Evolutionary conservation across 2,888 invertebrate species (phyloP), one percentile per base, ranked within the genome.

Genomic region (Schrankia costaestrigalis): DNA sequence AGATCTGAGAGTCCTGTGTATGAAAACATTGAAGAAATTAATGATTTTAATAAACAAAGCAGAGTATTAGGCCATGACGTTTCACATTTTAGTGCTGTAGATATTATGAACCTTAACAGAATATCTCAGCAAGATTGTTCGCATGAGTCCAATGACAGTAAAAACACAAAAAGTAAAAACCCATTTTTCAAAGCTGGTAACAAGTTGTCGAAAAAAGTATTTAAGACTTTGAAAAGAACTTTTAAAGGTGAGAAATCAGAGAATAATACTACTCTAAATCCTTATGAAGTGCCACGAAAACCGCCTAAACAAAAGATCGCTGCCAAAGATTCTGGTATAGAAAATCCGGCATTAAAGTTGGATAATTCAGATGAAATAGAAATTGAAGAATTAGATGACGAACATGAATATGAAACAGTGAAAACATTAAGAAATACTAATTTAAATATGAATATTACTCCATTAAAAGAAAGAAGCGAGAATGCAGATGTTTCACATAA

Each of bases 291-390:
- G 0, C 78, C 87, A 0, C 45, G 89, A 3, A 86, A 87, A 51
- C 48, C 53, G 0, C 63, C 76, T 0, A 85, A 85, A 48, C 67
- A 57, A 2, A 83, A 78, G 52, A 41, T 48, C 1, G 54, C 56
- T 2, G 49, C 62, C 0, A 79, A 75, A 53, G 80, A 78, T n/a
- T 54, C 77, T 0, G 87, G 88, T 0, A 84, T 89, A 8, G 85
- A 85, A 35, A 89, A 89, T 47, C 89, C 85, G 1, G 82, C 68
- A 0, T 39, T 89, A 8, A 79, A 84, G 26, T 48, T 89, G 8
- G 84, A 88, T 37, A 79, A 78, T 38, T 86, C 86, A 0, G 89
- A 89, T 53, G 88, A 88, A 50, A 78, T 88, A 24, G 85, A 86
- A 43, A 78, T 87, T 5, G 84, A 88, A 52, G 74, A 75, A 36